Base-by-base conservation (phyloP, 2,888 invertebrate species). In the Rhimphoctona megacephalus region DNA sequence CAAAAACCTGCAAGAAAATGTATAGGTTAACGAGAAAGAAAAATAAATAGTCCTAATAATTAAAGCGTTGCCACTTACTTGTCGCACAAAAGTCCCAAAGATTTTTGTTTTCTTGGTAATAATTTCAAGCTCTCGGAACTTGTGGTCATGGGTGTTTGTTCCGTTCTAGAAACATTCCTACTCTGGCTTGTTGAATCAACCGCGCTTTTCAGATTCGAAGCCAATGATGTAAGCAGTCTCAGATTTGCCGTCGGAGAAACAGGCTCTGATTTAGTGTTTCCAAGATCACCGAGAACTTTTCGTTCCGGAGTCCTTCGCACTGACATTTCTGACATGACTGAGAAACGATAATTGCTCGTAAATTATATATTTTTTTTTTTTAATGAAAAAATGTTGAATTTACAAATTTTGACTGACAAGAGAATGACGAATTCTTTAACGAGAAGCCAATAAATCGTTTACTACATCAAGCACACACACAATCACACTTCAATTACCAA, bases 191-290 rank as follows among this genome's bases (percentile, higher is more conserved):
- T 69, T n/a, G 70, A 64, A 25, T 89, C 85, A 9, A 94, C 94
- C 43, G 95, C 93, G 89, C 95, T 95, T 69, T 95, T 95, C 73
- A 95, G 95, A 87, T 95, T 95, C 92, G 95, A 94, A 17, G 96
- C 96, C 80, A 96, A 96, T 94, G 96, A 96, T 9, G 96, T 96
- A 87, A 97, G 94, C 89, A 97, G 94, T 94, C 96, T 96, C 72
- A 97, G 95, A 94, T 97, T 97, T 88, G 96, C 96, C 82, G 96
- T 96, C 33, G 96, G 96, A 30, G 96, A 96, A 25, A 96, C 95
- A 90, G 95, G 95, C 66, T 95, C 95, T 86, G 94, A 94, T 46
- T 95, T 93, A 19, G 95, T 94, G 92, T 96, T 96, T 64, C 95
- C 95, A 77, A 96, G 95, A 94, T 96, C 96, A 80, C 95, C 95